phyloP scores from a whole-genome alignment of 2,113 vertebrate species.

The Motacilla tschutschensis region DNA sequence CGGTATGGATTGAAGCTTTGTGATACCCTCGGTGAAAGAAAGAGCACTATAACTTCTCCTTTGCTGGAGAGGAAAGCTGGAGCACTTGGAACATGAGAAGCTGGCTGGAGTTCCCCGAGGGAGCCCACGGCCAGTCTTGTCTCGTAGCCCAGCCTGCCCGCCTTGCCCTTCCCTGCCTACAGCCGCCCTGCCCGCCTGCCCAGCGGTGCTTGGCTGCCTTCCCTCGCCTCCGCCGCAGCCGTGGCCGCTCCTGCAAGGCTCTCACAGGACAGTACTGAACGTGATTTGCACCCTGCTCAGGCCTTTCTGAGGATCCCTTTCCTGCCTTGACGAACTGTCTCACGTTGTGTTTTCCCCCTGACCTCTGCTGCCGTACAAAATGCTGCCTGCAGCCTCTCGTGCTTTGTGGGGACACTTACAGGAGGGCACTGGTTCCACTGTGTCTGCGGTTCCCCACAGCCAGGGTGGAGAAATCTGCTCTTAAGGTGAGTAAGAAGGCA shows the following conservation, averaged over 20 bases:
- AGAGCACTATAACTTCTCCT: neutral
- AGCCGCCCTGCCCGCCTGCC: neutral
- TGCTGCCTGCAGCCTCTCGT: neutral
- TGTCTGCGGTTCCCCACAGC: constrained; percentile 31
- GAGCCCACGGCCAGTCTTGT: fast-evolving
- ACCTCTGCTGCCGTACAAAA: neutral
- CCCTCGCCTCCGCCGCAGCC: neutral
- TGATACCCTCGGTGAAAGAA: fast-evolving
- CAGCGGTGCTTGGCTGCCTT: constrained; percentile 7
- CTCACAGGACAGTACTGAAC: neutral
- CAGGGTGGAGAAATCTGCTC: constrained; percentile 30
- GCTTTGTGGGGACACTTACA: neutral
- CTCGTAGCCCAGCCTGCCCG: neutral
- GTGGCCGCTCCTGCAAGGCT: neutral
- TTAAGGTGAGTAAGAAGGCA: constrained; percentile 27
- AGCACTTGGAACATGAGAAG: neutral
- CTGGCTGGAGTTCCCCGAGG: neutral
- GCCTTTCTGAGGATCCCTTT: neutral
- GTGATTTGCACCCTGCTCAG: neutral
- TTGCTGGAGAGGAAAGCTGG: neutral
- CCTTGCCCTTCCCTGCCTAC: constrained; percentile 9
- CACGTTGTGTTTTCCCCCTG: neutral
- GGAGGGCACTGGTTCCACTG: neutral
- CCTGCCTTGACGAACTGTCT: neutral
- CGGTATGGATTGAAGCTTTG: neutral